phyloP scores from a whole-genome alignment of 2,888 invertebrate genomes.

The Allacma fusca region DNA sequence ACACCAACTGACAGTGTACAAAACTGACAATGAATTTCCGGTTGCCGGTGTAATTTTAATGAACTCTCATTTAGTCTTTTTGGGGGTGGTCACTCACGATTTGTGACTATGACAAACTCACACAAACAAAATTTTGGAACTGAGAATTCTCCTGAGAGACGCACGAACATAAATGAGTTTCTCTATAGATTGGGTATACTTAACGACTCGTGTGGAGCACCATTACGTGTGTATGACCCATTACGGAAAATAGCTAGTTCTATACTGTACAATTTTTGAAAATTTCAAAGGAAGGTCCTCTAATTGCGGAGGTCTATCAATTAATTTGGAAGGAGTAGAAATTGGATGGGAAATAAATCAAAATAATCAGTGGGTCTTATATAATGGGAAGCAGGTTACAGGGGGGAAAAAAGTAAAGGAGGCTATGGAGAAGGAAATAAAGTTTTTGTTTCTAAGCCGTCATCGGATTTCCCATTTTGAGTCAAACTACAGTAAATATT shows the following conservation, averaged over 20 bases:
- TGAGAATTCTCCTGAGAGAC: no score
- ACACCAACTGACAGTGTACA: neutral
- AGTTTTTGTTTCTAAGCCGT: neutral
- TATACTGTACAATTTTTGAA: no score
- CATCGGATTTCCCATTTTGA: neutral
- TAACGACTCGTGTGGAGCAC: no score
- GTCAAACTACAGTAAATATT: neutral
- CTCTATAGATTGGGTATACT: no score
- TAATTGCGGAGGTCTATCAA: no score
- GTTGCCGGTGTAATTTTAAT: constrained; percentile 16
- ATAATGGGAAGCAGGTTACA: neutral
- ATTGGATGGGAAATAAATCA: no score
- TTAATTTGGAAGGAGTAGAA: no score
- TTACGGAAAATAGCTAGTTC: no score
- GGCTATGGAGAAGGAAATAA: neutral
- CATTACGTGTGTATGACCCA: no score
- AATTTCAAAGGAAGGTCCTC: no score
- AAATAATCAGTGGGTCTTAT: no score
- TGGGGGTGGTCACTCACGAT: neutral
- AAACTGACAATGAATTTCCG: constrained; percentile 8
- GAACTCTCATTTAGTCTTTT: neutral
- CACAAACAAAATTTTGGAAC: neutral
- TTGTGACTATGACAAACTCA: neutral
- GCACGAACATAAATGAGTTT: no score
- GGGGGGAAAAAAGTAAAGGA: neutral